These are phyloP conservation scores for Sitobion miscanthi DNA, from an alignment of 1,140 invertebrate genomes.

Conservation along the genomic window DNA sequence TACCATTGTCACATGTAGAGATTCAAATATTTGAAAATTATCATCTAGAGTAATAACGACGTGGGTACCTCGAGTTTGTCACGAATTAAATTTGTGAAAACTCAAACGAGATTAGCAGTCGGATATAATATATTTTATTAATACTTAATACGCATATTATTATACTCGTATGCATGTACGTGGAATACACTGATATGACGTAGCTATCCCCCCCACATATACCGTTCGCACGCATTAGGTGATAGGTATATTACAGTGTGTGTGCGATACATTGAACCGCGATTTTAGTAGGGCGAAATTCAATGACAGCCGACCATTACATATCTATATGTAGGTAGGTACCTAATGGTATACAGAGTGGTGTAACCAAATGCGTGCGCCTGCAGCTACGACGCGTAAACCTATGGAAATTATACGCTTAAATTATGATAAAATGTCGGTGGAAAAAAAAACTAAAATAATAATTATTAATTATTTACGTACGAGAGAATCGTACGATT, in stretches of 20 bases:
- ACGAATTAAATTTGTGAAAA: background rate
- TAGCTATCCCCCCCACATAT: background rate
- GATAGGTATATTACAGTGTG: no score
- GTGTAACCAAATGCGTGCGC: background rate
- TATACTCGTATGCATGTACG: background rate
- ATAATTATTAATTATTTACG: background rate
- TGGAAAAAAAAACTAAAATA: no score
- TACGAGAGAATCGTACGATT: background rate
- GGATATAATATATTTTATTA: background rate
- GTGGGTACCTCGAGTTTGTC: background rate
- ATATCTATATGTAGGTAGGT: background rate
- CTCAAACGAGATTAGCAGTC: background rate
- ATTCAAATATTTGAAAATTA: background rate
- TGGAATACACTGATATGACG: background rate
- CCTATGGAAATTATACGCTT: background rate
- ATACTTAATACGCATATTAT: background rate
- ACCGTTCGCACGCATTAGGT: no score
- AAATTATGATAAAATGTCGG: background rate
- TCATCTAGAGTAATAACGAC: background rate
- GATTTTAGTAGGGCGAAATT: background rate
- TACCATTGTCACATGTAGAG: background rate
- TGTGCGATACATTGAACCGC: slow-evolving; percentile 6
- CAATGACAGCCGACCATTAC: background rate
- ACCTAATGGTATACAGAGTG: background rate
- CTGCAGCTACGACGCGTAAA: background rate